These are phyloP conservation scores for Miltochrista miniata DNA, from an alignment of 2,888 invertebrate genomes.

Conservation along the genomic window DNA sequence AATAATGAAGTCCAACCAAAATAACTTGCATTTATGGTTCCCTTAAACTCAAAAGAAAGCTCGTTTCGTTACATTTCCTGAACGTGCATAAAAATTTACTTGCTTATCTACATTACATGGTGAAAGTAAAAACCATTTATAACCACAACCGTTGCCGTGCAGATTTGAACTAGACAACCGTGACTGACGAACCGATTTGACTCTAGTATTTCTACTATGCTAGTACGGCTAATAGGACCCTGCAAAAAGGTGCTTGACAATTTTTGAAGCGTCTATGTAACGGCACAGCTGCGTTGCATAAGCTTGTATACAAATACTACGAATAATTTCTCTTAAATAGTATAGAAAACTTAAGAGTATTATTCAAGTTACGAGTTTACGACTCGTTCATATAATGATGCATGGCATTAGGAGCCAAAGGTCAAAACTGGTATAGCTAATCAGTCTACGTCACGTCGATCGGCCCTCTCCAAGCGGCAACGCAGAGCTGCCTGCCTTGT, in stretches of 20 bases:
- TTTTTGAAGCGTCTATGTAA: no score
- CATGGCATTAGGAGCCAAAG: conserved; percentile 36
- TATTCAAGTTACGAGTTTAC: conserved; percentile 4
- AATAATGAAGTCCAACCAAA: no score
- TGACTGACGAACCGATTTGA: no score
- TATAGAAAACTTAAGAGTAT: not conserved
- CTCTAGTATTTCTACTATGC: no score
- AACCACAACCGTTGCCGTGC: not conserved
- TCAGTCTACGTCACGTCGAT: conserved; percentile 43
- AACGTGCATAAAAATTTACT: not conserved
- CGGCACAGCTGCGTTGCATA: no score
- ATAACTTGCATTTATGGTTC: no score
- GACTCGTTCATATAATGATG: conserved; percentile 4
- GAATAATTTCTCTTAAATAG: no score
- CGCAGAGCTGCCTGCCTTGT: not conserved
- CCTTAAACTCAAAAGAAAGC: no score
- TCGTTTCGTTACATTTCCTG: not conserved
- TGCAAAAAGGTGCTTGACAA: no score
- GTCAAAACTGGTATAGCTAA: conserved; percentile 47
- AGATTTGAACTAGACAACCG: no score
- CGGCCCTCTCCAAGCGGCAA: conserved; percentile 32
- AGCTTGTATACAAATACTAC: no score
- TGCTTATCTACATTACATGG: not conserved
- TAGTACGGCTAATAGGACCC: no score
- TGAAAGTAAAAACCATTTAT: not conserved